phyloP scores from a whole-genome alignment of 2,113 vertebrate genomes.

The Hydrolagus affinis region DNA sequence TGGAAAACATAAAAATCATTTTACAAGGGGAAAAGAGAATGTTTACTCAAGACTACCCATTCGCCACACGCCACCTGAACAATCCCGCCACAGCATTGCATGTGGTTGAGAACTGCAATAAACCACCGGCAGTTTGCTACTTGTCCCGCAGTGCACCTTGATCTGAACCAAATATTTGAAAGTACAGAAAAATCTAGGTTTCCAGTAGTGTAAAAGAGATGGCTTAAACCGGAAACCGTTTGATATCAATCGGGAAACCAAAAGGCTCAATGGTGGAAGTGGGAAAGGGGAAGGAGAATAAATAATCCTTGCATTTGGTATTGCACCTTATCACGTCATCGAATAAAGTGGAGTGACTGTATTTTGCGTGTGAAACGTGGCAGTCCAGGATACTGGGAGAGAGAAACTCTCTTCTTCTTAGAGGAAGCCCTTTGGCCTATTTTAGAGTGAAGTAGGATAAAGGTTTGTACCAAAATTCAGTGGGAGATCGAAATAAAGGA shows the following conservation, averaged over 20 bases:
- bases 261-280: too few species aligned
- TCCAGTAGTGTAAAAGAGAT: not conserved
- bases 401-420: too few species aligned
- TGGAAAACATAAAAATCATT: slow-evolving; percentile 25
- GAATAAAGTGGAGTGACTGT: too few species aligned
- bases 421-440: too few species aligned
- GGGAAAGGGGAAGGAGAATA: not conserved
- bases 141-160: slow-evolving; percentile 26
- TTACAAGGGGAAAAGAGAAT: not conserved
- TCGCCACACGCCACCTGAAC: not conserved
- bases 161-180: not conserved
- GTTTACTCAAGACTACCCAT: not conserved
- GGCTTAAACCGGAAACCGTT: not conserved
- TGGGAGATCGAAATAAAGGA: not conserved
- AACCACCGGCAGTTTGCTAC: not conserved
- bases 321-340: not conserved
- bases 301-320: not conserved
- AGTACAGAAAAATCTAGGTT: not conserved
- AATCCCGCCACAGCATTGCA: not conserved
- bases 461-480: not conserved
- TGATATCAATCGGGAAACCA: too few species aligned
- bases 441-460: too few species aligned
- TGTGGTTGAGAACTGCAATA: not conserved
- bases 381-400: too few species aligned
- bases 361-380: too few species aligned